Percentiles rank a stretch among this genome's conserved stretches.
Conservation (phyloP, 1,140 invertebrate genomes). For the Catajapyx aquilonaris region DNA sequence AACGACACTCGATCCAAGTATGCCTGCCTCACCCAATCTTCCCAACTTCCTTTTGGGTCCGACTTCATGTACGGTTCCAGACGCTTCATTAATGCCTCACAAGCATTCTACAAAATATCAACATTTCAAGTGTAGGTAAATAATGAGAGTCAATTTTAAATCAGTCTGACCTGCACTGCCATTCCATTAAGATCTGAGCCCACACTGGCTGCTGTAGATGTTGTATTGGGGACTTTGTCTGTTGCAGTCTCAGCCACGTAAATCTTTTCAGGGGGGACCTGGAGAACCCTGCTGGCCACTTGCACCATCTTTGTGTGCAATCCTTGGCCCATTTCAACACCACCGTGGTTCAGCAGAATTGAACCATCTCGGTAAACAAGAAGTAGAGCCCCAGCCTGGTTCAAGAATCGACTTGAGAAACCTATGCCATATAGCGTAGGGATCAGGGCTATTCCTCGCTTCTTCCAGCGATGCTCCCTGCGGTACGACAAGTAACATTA, state of each 20-base stretch:
- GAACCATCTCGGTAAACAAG: slow-evolving; percentile 80
- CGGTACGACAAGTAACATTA: too few relatives aligned
- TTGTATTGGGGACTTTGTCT: slow-evolving; percentile 86
- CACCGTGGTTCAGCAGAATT: slow-evolving; percentile 73
- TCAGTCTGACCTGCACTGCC: slow-evolving; percentile 65
- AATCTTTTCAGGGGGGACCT: slow-evolving; percentile 51
- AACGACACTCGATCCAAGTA: slow-evolving; percentile 60
- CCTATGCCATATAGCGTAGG: slow-evolving; percentile 81
- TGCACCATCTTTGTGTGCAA: slow-evolving; percentile 90
- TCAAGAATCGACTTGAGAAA: slow-evolving; percentile 56
- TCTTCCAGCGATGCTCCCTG: slow-evolving; percentile 65
- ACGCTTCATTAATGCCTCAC: slow-evolving; percentile 48
- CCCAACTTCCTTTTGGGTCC: slow-evolving; percentile 63
- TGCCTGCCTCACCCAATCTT: slow-evolving; percentile 61
- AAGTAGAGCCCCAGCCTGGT: slow-evolving; percentile 77
- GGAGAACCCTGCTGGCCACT: slow-evolving; percentile 50
- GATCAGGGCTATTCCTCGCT: slow-evolving; percentile 66
- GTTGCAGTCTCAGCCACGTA: slow-evolving; percentile 75
- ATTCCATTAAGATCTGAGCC: slow-evolving; percentile 88
- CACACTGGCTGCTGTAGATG: slow-evolving; percentile 73
- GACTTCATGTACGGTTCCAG: slow-evolving; percentile 51
- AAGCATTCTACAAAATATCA: slow-evolving; percentile 48
- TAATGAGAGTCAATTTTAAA: too few relatives aligned
- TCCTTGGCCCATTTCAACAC: slow-evolving; percentile 91
- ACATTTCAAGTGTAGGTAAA: too few relatives aligned